phyloP scores from a whole-genome alignment of 2,888 invertebrate genomes.

The Polia nebulosa region DNA sequence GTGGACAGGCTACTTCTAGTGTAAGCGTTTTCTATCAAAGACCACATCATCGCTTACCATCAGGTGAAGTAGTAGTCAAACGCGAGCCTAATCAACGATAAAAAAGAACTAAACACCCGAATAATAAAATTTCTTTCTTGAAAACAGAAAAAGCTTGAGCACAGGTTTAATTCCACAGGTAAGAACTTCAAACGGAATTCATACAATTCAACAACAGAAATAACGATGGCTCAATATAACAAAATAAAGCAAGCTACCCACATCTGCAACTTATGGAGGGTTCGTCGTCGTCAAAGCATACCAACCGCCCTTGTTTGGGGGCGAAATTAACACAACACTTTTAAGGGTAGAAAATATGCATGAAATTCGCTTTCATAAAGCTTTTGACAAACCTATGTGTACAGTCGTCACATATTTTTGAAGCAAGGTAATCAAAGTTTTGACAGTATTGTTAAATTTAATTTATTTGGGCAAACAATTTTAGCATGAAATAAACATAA shows the following conservation, averaged over 20 bases:
- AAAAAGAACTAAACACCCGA: no score
- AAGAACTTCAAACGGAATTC: neutral
- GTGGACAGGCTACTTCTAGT: no score
- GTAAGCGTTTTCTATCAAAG: no score
- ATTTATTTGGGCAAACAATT: neutral
- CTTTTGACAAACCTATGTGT: constrained; percentile 62
- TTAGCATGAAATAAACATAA: neutral
- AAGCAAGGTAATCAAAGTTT: constrained; percentile 36
- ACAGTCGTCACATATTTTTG: constrained; percentile 61
- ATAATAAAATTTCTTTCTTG: no score
- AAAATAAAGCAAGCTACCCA: constrained; percentile 13
- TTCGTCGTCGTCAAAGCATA: constrained; percentile 82
- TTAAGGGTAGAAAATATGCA: constrained; percentile 77
- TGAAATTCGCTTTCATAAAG: constrained; percentile 77
- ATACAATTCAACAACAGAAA: constrained; percentile 10
- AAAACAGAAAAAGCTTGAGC: neutral
- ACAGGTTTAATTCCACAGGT: neutral
- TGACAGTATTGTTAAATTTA: constrained; percentile 4
- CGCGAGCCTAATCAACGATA: no score
- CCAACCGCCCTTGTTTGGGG: constrained; percentile 72
- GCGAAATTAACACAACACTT: constrained; percentile 80
- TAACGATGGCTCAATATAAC: constrained; percentile 3
- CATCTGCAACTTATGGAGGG: constrained; percentile 52
- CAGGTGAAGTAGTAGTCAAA: no score
- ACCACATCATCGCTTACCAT: no score